These are phyloP conservation scores for Molossus molossus DNA, from an alignment of 2,797 vertebrate genomes.

Conservation along the genomic window DNA sequence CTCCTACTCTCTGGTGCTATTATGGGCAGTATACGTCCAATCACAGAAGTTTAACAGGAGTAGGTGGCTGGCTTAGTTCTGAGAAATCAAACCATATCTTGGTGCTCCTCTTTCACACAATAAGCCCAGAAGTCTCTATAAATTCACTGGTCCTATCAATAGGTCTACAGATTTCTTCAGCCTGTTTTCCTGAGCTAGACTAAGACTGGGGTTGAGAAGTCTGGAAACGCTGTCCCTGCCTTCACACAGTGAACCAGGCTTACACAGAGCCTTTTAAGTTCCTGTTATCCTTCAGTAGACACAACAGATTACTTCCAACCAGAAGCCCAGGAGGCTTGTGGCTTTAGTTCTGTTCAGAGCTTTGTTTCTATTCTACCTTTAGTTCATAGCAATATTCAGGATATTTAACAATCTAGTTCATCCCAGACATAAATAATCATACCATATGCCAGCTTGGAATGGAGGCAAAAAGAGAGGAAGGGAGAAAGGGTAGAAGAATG, in stretches of 20 bases:
- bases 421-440: background rate
- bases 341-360: background rate
- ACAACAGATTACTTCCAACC: background rate
- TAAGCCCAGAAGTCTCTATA: background rate
- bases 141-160: background rate
- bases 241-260: constrained; percentile 1
- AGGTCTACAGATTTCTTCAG: background rate
- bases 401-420: background rate
- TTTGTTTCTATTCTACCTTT: constrained; percentile 27
- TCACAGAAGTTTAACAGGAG: background rate
- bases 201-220: background rate
- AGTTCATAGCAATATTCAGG: background rate
- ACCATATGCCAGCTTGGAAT: background rate
- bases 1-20: background rate
- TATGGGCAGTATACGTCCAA: background rate
- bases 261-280: background rate
- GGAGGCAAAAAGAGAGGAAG: background rate
- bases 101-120: background rate
- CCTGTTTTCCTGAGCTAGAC: background rate
- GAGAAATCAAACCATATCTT: background rate
- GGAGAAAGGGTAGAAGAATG: background rate
- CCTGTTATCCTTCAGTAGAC: background rate
- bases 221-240: background rate
- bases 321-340: background rate
- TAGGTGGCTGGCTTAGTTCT: background rate